phyloP scores from a whole-genome alignment of 1,140 invertebrate species.

The Hycleus cichorii region DNA sequence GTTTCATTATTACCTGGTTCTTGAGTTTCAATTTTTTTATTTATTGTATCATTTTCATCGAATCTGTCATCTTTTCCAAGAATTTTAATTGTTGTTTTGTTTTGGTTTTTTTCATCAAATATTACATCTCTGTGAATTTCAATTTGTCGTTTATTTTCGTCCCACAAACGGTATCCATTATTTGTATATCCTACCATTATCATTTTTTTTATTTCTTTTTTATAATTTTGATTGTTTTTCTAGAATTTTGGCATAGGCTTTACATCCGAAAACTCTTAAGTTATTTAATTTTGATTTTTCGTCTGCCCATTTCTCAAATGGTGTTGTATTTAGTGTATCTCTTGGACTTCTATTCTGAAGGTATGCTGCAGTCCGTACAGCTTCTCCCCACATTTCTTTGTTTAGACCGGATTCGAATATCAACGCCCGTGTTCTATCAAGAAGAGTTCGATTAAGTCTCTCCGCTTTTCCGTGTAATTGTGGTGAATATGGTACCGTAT shows the following conservation, averaged over 20 bases:
- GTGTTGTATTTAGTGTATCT: conserved; percentile 19
- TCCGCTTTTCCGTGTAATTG: conserved; percentile 40
- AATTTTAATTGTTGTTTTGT: conserved; percentile 6
- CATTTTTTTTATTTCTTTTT: background rate
- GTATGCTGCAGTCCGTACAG: conserved; percentile 25
- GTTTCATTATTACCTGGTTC: background rate
- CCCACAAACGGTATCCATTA: conserved; percentile 1
- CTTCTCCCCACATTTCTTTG: conserved; percentile 34
- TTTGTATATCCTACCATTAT: too few relatives aligned
- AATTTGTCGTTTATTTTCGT: conserved; percentile 13
- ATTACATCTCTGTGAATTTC: background rate
- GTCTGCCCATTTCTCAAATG: conserved; percentile 26
- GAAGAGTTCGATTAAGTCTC: conserved; percentile 37
- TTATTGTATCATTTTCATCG: background rate
- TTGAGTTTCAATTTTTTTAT: background rate
- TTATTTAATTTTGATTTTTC: too few relatives aligned
- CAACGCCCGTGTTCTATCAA: conserved; percentile 34
- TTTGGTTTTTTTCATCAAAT: conserved; percentile 1
- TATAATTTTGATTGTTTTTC: conserved; percentile 12
- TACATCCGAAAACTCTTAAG: conserved; percentile 13
- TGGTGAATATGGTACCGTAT: conserved; percentile 17
- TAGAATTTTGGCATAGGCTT: conserved; percentile 17
- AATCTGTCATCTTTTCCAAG: too few relatives aligned
- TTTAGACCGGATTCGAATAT: conserved; percentile 23
- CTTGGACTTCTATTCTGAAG: conserved; percentile 28